Conservation (phyloP, 2,888 invertebrate species). For the Arctia plantaginis region DNA sequence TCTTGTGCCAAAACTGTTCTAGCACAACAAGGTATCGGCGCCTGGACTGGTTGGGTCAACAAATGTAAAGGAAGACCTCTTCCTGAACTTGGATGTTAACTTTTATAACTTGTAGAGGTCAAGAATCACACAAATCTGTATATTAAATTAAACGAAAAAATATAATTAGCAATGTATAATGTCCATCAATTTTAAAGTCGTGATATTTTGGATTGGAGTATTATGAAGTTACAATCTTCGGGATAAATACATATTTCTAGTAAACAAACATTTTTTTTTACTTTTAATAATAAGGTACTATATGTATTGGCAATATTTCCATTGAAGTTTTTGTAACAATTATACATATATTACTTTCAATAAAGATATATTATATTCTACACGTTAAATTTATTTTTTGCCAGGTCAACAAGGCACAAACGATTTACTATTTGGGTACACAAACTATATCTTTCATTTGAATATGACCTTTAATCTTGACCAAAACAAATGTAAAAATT, state of each 20-base stretch:
- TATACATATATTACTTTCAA: not conserved
- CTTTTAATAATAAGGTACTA: not conserved
- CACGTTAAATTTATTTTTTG: not conserved
- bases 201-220: too few species aligned
- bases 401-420: not conserved
- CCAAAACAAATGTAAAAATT: too few species aligned
- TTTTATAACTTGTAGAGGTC: not conserved
- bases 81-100: constrained; percentile 39
- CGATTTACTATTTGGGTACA: too few species aligned
- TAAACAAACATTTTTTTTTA: not conserved
- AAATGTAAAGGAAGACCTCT: constrained; percentile 48
- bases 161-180: not conserved
- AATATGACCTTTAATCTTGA: too few species aligned
- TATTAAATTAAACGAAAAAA: not conserved
- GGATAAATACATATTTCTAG: too few species aligned
- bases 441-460: too few species aligned
- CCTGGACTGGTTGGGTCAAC: constrained; percentile 26
- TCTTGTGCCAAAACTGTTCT: constrained; percentile 25
- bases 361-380: not conserved
- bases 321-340: too few species aligned
- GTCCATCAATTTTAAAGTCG: too few species aligned
- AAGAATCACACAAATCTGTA: not conserved
- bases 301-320: too few species aligned
- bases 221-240: too few species aligned
- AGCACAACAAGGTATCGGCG: constrained; percentile 27